Evolutionary conservation across 2,797 vertebrate genomes (phyloP).

Genomic region (Hephaestus fuliginosus): DNA sequence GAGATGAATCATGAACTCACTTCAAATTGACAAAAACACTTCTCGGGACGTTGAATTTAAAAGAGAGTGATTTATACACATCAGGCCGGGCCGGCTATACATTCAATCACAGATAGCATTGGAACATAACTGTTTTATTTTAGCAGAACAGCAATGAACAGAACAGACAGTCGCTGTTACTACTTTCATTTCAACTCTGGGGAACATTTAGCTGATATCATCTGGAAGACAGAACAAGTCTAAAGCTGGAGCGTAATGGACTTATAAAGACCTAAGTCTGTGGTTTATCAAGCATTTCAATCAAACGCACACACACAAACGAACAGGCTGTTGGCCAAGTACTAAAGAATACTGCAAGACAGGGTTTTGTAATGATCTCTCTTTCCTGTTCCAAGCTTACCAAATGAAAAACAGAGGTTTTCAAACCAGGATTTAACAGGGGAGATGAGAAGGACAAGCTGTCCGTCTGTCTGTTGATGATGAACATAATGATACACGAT

Average conservation of each 20-base stretch:
- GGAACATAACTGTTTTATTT: slow-evolving; percentile 13
- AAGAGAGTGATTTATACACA: slow-evolving; percentile 53
- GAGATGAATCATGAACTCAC: slow-evolving; percentile 60
- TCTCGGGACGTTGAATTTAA: slow-evolving; percentile 46
- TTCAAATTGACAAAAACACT: slow-evolving; percentile 65
- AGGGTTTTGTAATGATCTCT: slow-evolving; percentile 6
- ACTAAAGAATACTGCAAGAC: neutral
- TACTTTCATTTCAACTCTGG: slow-evolving; percentile 46
- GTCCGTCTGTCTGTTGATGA: slow-evolving; percentile 7
- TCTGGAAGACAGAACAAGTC: slow-evolving; percentile 32
- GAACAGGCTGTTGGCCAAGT: neutral
- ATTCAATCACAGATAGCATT: slow-evolving; percentile 21
- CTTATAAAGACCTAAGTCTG: slow-evolving; percentile 26
- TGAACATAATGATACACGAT: too few relatives aligned
- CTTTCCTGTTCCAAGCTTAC: slow-evolving; percentile 4
- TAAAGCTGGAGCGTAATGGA: slow-evolving; percentile 11
- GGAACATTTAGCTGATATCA: slow-evolving; percentile 43
- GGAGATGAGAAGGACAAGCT: slow-evolving; percentile 14
- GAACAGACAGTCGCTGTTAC: slow-evolving; percentile 1
- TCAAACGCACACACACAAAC: neutral
- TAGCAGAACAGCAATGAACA: slow-evolving; percentile 15
- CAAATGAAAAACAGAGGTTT: slow-evolving; percentile 23
- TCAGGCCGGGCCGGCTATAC: neutral
- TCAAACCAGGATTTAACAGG: slow-evolving; percentile 4
- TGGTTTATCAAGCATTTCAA: slow-evolving; percentile 19